Percentiles rank a stretch among this genome's conserved stretches.
Evolutionary conservation across 2,888 invertebrate species (phyloP).

Genomic region (Bugulina stolonifera): DNA sequence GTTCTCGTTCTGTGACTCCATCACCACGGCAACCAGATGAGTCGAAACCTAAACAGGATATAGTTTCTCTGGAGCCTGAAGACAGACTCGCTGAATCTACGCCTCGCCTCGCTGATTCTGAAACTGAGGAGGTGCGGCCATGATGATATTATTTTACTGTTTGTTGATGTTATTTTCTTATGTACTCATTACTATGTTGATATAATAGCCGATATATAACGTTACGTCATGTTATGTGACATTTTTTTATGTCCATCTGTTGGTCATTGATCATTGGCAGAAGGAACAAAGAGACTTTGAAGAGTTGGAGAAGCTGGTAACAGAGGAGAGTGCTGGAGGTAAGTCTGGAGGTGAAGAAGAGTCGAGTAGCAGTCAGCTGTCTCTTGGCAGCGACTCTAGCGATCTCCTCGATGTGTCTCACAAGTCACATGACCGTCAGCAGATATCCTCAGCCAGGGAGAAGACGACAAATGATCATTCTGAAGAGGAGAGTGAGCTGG

Average conservation of each 20-base stretch:
- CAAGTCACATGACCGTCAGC: conserved; percentile 5
- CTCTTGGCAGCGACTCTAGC: not conserved
- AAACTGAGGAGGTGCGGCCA: not conserved
- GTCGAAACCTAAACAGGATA: not conserved
- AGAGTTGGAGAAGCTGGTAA: conserved; percentile 21
- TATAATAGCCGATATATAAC: too few species aligned
- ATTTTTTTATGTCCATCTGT: not conserved
- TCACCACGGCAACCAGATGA: not conserved
- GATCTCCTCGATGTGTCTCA: conserved; percentile 7
- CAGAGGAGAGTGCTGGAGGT: not conserved
- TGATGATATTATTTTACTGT: not conserved
- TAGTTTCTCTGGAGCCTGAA: not conserved
- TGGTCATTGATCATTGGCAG: not conserved
- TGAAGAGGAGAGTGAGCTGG: conserved; percentile 32
- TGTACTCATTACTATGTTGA: not conserved
- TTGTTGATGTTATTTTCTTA: not conserved
- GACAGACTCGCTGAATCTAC: conserved; percentile 8
- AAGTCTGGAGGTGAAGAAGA: too few species aligned
- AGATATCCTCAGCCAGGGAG: not conserved
- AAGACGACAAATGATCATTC: conserved; percentile 14
- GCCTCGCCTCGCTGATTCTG: conserved; percentile 16
- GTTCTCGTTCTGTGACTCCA: not conserved
- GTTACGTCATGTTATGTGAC: too few species aligned
- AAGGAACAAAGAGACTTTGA: conserved; percentile 24
- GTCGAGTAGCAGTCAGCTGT: not conserved